Evolutionary conservation across 1,140 invertebrate species (phyloP).

Genomic region (Chrysomallon squamiferum): DNA sequence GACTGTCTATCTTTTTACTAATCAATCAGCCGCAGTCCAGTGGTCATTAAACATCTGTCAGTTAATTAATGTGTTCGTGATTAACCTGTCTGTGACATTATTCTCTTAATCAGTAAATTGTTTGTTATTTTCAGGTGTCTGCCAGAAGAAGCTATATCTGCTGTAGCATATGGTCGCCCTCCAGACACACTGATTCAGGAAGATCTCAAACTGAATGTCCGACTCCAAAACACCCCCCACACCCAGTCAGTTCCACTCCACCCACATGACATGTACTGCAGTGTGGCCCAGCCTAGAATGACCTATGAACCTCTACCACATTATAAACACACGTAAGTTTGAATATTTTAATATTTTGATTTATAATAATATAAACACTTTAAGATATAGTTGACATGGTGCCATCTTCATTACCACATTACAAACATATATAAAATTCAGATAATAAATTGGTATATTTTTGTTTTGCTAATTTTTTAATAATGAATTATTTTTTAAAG

Average conservation of each 20-base stretch:
- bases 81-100: too few relatives aligned
- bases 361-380: not conserved
- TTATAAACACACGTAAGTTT: not conserved
- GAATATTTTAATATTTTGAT: not conserved
- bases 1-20: too few relatives aligned
- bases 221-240: not conserved
- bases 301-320: conserved; percentile 5
- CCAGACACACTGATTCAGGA: conserved; percentile 11
- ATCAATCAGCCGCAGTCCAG: too few relatives aligned
- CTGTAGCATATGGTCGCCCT: conserved; percentile 32
- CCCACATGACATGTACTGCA: conserved; percentile 18
- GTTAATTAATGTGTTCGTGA: too few relatives aligned
- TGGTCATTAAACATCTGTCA: too few relatives aligned
- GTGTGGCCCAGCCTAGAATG: conserved; percentile 8
- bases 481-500: too few relatives aligned
- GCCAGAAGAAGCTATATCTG: conserved; percentile 41
- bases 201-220: conserved; percentile 14
- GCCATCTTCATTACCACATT: too few relatives aligned
- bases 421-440: too few relatives aligned
- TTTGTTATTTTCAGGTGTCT: conserved; percentile 40
- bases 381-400: too few relatives aligned
- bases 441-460: too few relatives aligned
- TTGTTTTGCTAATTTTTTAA: too few relatives aligned
- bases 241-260: conserved; percentile 1
- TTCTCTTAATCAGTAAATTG: too few relatives aligned